Percentiles rank a stretch among this genome's conserved stretches.
These are phyloP conservation scores for Chaetogeoica ovagalla DNA, from an alignment of 2,888 invertebrate species.

Conservation along the genomic window DNA sequence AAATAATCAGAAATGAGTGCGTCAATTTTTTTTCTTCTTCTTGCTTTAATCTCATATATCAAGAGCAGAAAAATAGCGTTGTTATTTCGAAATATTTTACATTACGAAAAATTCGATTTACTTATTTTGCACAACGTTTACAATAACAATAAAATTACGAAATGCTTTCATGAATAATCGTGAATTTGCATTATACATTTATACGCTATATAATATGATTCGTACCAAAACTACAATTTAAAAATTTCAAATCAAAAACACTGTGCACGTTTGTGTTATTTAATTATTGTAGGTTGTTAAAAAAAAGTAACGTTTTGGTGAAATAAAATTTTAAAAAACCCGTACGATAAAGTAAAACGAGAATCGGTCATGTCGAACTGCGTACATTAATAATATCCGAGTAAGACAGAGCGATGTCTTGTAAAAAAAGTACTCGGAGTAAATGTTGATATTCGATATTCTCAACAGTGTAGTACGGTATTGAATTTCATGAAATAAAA, in stretches of 20 bases:
- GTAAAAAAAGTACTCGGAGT: conserved; percentile 20
- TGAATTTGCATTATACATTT: neutral
- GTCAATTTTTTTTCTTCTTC: neutral
- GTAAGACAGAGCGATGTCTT: neutral
- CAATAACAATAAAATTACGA: neutral
- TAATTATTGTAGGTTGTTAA: neutral
- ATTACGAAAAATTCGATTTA: neutral
- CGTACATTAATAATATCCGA: no score
- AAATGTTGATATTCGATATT: conserved; percentile 45
- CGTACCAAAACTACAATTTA: no score
- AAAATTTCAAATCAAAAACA: no score
- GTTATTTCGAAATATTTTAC: neutral
- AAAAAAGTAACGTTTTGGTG: neutral
- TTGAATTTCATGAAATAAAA: conserved; percentile 26
- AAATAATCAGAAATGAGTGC: no score
- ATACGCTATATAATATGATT: no score
- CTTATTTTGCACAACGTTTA: neutral
- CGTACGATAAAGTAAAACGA: no score
- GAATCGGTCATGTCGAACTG: no score
- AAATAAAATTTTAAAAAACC: neutral
- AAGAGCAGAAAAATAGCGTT: no score
- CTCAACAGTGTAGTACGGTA: neutral
- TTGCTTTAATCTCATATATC: neutral
- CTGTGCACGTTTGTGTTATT: neutral
- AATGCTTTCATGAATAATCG: neutral